Base-by-base conservation (phyloP, 53 echinoderm and acorn worm genomes). In the Apostichopus leukothele region DNA sequence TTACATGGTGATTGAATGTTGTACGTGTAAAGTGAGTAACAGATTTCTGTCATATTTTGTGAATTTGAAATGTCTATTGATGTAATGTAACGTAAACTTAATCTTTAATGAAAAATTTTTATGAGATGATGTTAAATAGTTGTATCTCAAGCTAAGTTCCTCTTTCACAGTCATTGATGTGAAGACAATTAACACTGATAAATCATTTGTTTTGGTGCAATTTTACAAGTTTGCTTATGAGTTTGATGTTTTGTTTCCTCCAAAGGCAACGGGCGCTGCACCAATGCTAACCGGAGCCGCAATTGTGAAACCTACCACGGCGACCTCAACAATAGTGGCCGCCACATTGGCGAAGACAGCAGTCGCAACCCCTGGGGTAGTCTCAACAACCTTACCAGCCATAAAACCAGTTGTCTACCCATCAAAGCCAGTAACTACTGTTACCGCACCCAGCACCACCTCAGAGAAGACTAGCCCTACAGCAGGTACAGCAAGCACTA, bases 381-480 rank as follows among this genome's bases (percentile, higher is more conserved):
- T 73, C 13, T 5, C 67, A 51, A 51, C 79, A 79, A 39, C 23
- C 19, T 5, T 20, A 76, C 14, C 76, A 18, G 25, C 5, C 76
- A 76, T 20, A 23, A 76, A 19, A 16, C 25, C 13, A 76, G 76
- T 76, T 11, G 50, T 4, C 11, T 4, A 14, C 76, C 23, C 76
- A 92, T 75, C 84, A 89, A 77, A 86, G 92, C 78, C 86, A 89
- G 86, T 88, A 83, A 84, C 76, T 51, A 52, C 80, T 76, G 59
- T 53, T 12, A 88, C 79, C n/a, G 79, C 53, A 19, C 52, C 53
- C 54, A 79, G 19, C 54, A 79, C 79, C 79, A 79, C 76, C 16
- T 84, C 90, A 63, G 89, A 22, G 22, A 59, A 77, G 61, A 89
- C 84, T 39, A 39, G 39, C 52, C 61, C 83, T 76, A 55, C 83